phyloP scores from a whole-genome alignment of 2,113 vertebrate genomes.

The Podiceps cristatus region DNA sequence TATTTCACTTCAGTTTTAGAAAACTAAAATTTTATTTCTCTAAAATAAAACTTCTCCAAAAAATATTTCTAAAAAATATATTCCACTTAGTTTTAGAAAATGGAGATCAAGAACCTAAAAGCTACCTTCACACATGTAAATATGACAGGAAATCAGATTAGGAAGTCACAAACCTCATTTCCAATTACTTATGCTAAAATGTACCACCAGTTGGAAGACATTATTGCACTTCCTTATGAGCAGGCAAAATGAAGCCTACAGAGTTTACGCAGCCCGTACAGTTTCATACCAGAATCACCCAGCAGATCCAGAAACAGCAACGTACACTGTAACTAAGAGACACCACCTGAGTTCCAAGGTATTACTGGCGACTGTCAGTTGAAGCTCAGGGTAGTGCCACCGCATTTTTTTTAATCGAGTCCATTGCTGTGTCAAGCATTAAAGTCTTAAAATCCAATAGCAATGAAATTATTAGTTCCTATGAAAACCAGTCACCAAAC shows the following conservation, averaged over 20 bases:
- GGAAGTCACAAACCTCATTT: neutral
- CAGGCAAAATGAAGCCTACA: neutral
- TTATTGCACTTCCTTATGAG: neutral
- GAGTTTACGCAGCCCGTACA: neutral
- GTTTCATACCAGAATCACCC: neutral
- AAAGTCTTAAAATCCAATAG: neutral
- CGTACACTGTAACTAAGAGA: fast-evolving
- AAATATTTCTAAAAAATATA: no score
- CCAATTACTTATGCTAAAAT: neutral
- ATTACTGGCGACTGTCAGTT: neutral
- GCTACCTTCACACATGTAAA: neutral
- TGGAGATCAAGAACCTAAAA: neutral
- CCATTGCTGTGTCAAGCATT: neutral
- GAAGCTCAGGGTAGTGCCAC: neutral
- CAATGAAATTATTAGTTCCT: neutral
- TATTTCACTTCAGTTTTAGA: neutral
- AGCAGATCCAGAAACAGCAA: neutral
- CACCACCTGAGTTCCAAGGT: neutral
- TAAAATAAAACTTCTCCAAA: neutral
- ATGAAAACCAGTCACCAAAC: neutral
- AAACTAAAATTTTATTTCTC: neutral
- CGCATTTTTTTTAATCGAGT: neutral
- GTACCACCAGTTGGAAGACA: neutral
- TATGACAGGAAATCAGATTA: neutral
- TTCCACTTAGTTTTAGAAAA: neutral